Percentiles rank a stretch among this genome's conserved stretches.
Evolutionary conservation across 1,140 invertebrate species (phyloP).

Genomic region (Monomorium pharaonis): DNA sequence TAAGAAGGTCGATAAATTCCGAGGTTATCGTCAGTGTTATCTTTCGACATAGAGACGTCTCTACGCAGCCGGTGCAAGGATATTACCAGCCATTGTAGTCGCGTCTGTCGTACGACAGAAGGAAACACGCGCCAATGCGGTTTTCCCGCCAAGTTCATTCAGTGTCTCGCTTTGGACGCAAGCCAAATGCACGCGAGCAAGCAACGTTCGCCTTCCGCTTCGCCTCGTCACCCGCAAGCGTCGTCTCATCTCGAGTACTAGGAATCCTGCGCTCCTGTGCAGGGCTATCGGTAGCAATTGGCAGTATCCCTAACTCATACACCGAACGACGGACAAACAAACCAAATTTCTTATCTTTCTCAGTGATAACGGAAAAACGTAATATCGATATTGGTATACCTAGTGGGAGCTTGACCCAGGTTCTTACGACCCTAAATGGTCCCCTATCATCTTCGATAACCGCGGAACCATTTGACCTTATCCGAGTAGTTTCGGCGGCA

Average conservation of each 20-base stretch:
- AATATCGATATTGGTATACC: conserved; percentile 34
- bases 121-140: conserved; percentile 72
- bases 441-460: conserved; percentile 38
- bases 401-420: conserved; percentile 20
- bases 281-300: conserved; percentile 34
- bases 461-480: conserved; percentile 48
- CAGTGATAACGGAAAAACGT: conserved; percentile 23
- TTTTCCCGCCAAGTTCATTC: conserved; percentile 84
- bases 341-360: conserved; percentile 39
- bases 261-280: conserved; percentile 60
- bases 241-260: conserved; percentile 49
- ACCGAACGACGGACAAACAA: conserved; percentile 53
- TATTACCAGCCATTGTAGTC: conserved; percentile 63
- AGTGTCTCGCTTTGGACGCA: conserved; percentile 81
- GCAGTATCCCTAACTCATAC: conserved; percentile 20
- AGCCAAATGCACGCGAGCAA: conserved; percentile 79
- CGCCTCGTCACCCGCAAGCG: conserved; percentile 23
- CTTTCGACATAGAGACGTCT: conserved; percentile 47
- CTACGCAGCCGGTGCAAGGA: conserved; percentile 50
- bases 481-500: conserved; percentile 17
- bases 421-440: conserved; percentile 16
- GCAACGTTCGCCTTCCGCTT: conserved; percentile 22
- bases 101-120: conserved; percentile 64
- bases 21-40: conserved; percentile 55
- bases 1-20: conserved; percentile 50